Percentiles rank a stretch among this genome's conserved stretches.
Conservation (phyloP, 2,888 invertebrate genomes). For the Drosophila sordidapex region DNA sequence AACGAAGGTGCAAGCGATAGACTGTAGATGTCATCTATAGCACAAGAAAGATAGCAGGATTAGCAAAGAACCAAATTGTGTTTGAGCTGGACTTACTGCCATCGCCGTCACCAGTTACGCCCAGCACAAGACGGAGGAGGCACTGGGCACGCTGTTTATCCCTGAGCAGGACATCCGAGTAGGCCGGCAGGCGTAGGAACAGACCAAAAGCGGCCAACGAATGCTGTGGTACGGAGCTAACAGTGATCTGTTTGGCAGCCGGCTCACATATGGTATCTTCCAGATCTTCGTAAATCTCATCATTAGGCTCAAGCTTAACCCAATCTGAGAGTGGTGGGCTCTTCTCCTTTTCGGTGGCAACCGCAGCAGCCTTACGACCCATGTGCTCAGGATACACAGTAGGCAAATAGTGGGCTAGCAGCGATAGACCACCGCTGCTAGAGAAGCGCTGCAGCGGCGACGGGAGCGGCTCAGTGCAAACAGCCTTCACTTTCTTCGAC, state of each 20-base stretch:
- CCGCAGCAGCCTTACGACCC: slow-evolving; percentile 86
- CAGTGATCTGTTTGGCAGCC: slow-evolving; percentile 86
- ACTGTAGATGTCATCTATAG: slow-evolving; percentile 88
- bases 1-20: slow-evolving; percentile 89
- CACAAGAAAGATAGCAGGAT: neutral
- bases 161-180: slow-evolving; percentile 94
- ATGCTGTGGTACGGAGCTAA: slow-evolving; percentile 93
- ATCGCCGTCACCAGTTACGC: slow-evolving; percentile 96
- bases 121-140: slow-evolving; percentile 93
- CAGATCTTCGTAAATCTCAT: slow-evolving; percentile 88
- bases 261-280: slow-evolving; percentile 86
- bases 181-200: slow-evolving; percentile 94
- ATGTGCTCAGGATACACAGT: slow-evolving; percentile 93
- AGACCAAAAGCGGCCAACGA: slow-evolving; percentile 95
- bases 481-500: slow-evolving; percentile 74
- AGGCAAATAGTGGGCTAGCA: slow-evolving; percentile 95
- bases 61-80: neutral
- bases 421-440: slow-evolving; percentile 93
- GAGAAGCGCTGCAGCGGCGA: slow-evolving; percentile 93
- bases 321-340: slow-evolving; percentile 84
- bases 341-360: slow-evolving; percentile 84
- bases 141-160: slow-evolving; percentile 94
- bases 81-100: slow-evolving; percentile 87
- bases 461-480: slow-evolving; percentile 82
- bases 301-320: slow-evolving; percentile 86